phyloP scores from a whole-genome alignment of 2,797 vertebrate species.

The Enteromius unitaeniatus region DNA sequence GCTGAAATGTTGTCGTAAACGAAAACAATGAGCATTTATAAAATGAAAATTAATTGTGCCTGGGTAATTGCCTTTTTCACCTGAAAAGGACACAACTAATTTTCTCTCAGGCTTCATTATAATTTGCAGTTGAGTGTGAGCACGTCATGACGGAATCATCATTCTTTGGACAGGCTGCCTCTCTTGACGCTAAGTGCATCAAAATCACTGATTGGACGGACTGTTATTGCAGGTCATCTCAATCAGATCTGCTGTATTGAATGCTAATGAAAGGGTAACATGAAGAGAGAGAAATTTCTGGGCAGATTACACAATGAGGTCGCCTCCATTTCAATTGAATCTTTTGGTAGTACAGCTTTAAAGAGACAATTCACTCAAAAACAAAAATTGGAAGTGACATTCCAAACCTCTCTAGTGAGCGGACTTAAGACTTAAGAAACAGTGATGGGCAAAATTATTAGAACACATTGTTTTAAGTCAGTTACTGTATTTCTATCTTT shows the following conservation, averaged over 20 bases:
- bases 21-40: slow-evolving; percentile 56
- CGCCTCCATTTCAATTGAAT: neutral
- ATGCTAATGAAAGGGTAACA: slow-evolving; percentile 42
- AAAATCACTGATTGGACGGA: slow-evolving; percentile 54
- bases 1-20: slow-evolving; percentile 45
- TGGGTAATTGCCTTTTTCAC: slow-evolving; percentile 53
- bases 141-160: slow-evolving; percentile 46
- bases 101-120: slow-evolving; percentile 39
- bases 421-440: neutral
- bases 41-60: slow-evolving; percentile 58
- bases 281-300: neutral
- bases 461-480: neutral
- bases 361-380: neutral
- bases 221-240: slow-evolving; percentile 55
- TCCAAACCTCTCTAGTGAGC: no score
- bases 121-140: slow-evolving; percentile 45
- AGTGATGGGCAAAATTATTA: neutral
- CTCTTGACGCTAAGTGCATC: slow-evolving; percentile 53
- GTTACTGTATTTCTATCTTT: neutral
- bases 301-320: neutral
- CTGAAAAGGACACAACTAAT: slow-evolving; percentile 57
- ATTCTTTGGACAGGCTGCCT: slow-evolving; percentile 47
- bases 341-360: neutral
- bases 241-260: slow-evolving; percentile 32
- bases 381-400: neutral